Base-by-base conservation (phyloP, 2,888 invertebrate species). In the Lasioglossum morio region DNA sequence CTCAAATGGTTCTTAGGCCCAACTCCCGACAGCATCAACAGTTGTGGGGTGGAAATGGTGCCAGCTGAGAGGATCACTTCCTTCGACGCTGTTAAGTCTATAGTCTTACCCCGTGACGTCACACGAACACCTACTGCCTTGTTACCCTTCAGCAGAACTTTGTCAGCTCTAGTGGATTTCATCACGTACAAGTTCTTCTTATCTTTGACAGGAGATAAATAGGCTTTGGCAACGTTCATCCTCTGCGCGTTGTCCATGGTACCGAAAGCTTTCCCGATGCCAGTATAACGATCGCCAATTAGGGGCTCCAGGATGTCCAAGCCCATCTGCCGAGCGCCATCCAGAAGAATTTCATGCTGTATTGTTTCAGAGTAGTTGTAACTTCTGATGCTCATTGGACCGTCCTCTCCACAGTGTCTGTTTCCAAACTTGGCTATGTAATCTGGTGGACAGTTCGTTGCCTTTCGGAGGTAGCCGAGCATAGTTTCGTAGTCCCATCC, bases 11-110 rank as follows among this genome's bases (percentile, higher is more conserved):
- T 93, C 75, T 93, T 94, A 0, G 96, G 96, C 0, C 97, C 97
- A 16, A 97, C 95, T 0, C 97, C 97, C 0, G 97, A 97, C 23
- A 97, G 94, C 96, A 97, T 96, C 69, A 98, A 94, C 7, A 98
- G 91, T 92, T 97, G 97, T 0, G 97, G 97, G 2, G 96, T 96
- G 89, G 96, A 97, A 76, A 97, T 95, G 4, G 97, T 96, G 7
- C 97, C 97, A 1, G 96, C 97, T 16, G 97, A 96, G 8, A 98
- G 91, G 81, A 97, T 96, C 0, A 97, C 96, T 91, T 97, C 97
- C 84, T 96, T 96, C 19, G 95, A 95, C 8, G 96, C 97, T 73
- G 88, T 91, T 19, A 93, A 86, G 3, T 85, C 92, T 2, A 95
- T 72, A 4, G 86, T 89, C 0, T 94, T 94, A 27, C 92, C 90